Percentiles rank a stretch among this genome's conserved stretches.
phyloP scores from a whole-genome alignment of 2,113 vertebrate species.

The Pterocles gutturalis region DNA sequence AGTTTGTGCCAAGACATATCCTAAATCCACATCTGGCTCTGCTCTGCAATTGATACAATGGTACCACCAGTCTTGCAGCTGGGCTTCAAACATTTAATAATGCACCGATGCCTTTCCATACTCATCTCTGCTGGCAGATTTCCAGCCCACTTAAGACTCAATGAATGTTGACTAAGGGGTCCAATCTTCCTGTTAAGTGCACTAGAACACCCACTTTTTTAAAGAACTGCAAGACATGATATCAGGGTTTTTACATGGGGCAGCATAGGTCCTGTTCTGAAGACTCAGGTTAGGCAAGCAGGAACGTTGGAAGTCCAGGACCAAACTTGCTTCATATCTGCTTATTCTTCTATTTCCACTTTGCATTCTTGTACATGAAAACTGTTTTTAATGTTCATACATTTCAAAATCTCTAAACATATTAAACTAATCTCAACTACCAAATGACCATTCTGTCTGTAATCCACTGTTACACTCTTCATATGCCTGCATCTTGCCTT shows the following conservation, averaged over 20 bases:
- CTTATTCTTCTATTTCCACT: neutral
- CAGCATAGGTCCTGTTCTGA: neutral
- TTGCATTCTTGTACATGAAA: neutral
- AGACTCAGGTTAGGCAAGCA: neutral
- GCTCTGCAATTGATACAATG: neutral
- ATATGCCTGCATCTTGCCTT: neutral
- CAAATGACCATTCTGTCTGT: neutral
- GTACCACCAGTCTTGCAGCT: neutral
- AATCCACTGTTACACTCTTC: neutral
- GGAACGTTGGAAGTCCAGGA: neutral
- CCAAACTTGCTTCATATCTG: neutral
- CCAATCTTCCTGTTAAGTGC: neutral
- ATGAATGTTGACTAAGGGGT: neutral
- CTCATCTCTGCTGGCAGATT: neutral
- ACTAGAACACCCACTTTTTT: accelerated
- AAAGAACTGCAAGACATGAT: neutral
- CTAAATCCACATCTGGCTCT: neutral
- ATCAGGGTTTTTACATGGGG: neutral
- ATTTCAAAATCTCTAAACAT: neutral
- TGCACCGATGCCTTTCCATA: neutral
- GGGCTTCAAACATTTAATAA: neutral
- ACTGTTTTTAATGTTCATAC: neutral
- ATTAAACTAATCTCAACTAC: neutral
- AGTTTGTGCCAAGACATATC: neutral
- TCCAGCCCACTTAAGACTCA: neutral